These are phyloP conservation scores for Colinus virginianus DNA, from an alignment of 2,113 vertebrate genomes.

Conservation along the genomic window DNA sequence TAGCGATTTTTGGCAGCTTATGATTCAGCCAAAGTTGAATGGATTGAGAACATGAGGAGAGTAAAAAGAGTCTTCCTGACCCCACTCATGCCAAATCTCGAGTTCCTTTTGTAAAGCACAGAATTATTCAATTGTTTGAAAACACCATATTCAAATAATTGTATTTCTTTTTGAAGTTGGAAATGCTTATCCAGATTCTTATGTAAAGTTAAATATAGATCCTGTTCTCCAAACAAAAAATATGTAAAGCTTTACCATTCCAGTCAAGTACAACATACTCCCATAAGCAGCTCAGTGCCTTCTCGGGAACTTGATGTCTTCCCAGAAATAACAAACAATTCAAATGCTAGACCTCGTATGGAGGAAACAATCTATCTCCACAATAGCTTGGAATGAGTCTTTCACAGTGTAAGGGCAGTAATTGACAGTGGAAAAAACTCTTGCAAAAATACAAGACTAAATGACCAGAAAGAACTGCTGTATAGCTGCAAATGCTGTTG, in stretches of 20 bases:
- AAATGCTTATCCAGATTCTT: neutral
- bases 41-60: neutral
- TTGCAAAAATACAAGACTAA: slow-evolving; percentile 42
- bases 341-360: slow-evolving; percentile 44
- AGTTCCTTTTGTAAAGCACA: neutral
- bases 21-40: slow-evolving; percentile 3
- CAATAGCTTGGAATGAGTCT: slow-evolving; percentile 57
- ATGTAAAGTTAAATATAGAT: neutral
- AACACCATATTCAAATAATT: neutral
- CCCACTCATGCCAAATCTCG: neutral
- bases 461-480: neutral
- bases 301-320: slow-evolving; percentile 31
- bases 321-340: slow-evolving; percentile 65
- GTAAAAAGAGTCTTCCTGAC: slow-evolving; percentile 22
- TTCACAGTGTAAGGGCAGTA: slow-evolving; percentile 24
- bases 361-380: slow-evolving; percentile 60
- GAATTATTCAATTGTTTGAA: neutral
- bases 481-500: slow-evolving; percentile 2
- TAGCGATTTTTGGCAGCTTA: slow-evolving; percentile 47
- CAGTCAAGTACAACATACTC: slow-evolving; percentile 9
- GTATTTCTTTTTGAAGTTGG: neutral
- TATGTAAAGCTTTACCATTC: slow-evolving; percentile 27
- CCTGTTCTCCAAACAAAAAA: neutral
- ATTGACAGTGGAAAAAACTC: slow-evolving; percentile 48
- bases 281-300: neutral